Conservation (phyloP, 2,888 invertebrate species). For the Amorpha juglandis region DNA sequence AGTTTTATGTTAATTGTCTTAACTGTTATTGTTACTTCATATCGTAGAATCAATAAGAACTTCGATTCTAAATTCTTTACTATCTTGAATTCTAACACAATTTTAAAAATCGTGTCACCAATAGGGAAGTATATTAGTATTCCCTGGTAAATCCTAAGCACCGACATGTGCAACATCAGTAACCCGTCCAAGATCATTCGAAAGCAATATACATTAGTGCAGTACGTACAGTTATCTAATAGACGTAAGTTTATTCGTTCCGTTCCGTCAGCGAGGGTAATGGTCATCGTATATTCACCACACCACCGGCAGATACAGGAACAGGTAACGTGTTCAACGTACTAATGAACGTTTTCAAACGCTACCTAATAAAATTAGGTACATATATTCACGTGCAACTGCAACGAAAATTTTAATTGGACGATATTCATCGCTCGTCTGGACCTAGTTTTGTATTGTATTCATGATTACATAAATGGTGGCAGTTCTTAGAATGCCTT, state of each 20-base stretch:
- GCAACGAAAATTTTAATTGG: conserved; percentile 40
- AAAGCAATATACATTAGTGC: conserved; percentile 34
- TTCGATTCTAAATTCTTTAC: background rate
- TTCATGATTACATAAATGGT: conserved; percentile 12
- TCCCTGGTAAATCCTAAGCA: background rate
- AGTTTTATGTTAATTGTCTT: too few species aligned
- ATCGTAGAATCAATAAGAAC: too few species aligned
- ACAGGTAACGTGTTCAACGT: conserved; percentile 61
- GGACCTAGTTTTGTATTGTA: conserved; percentile 10
- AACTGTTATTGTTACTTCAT: background rate
- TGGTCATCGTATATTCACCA: conserved; percentile 53
- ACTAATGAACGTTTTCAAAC: conserved; percentile 52
- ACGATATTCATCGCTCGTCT: conserved; percentile 17
- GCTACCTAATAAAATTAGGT: conserved; percentile 37
- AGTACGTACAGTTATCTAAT: conserved; percentile 36
- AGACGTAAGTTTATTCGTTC: conserved; percentile 50
- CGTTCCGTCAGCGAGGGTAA: conserved; percentile 61
- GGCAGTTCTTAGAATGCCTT: conserved; percentile 7
- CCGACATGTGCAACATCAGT: background rate
- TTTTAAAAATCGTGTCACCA: too few species aligned
- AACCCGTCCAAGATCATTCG: conserved; percentile 28
- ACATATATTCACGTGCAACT: conserved; percentile 35
- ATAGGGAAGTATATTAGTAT: conserved; percentile 9
- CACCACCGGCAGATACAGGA: conserved; percentile 52
- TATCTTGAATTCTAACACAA: too few species aligned